Base-by-base conservation (phyloP, 2,888 invertebrate species). In the Athalia circularis region DNA sequence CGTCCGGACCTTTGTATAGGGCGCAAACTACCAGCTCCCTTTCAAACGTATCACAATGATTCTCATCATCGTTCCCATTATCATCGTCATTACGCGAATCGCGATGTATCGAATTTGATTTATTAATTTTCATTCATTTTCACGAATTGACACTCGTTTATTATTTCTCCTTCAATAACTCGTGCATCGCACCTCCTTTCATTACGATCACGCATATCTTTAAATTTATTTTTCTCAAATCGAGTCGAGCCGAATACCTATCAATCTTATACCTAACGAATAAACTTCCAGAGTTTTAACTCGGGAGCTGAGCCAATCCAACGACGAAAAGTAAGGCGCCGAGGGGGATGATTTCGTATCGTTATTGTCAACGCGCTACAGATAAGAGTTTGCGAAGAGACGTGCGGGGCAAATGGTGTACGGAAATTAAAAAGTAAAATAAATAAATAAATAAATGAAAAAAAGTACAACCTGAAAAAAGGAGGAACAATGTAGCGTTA, bases 331-430 rank as follows among this genome's bases (percentile, higher is more conserved):
- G 2, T 29, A 29, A 29, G 2, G 29, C 1, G 1, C 2, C 29
- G 29, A 29, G 29, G 29, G 29, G 29, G 29, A 29, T 29, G 29
- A 29, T 68, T 3, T 7, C 54, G 68, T 52, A 52, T 68, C 52
- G 29, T 52, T 52, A 68, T 15, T 52, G 54, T 68, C 54, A 68
- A 68, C 29, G 11, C 43, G n/a, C 52, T 29, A 52, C 11, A 52
- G 54, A 68, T 43, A 52, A 43, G 54, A 54, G n/a, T n/a, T 29
- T 3, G n/a, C 3, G 29, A 43, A 54, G 50, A 29, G 43, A 68
- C 15, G 68, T 9, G 9, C 29, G 29, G 29, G 29, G 29, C 2
- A 29, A 29, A 29, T 29, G 29, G 29, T 29, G 29, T 29, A 54
- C 54, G 68, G 52, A 68, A 68, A 43, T 43, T 43, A 43, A 54